Evolutionary conservation across 2,113 vertebrate genomes (phyloP), one percentile per base, ranked within the genome.

Genomic region (Cephalophus harveyi): DNA sequence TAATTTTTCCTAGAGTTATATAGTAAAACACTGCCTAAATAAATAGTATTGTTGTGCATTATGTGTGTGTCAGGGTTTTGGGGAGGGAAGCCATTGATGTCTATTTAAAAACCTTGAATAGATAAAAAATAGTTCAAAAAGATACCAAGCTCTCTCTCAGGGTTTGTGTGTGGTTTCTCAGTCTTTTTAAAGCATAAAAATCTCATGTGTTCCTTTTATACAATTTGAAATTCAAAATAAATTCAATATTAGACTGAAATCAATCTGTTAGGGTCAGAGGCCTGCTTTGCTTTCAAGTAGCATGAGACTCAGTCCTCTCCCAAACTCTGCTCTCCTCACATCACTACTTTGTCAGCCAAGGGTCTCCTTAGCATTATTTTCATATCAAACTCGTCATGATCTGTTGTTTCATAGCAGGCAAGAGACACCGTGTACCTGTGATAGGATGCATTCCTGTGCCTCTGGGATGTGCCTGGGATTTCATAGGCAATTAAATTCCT

Each of bases 221-320:
- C 12, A 48, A n/a, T 94, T 94, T 91, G 55, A 95, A 89, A 91
- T 93, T 60, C 64, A 97, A 94, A 97, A 50, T 60, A 88, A 91
- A 74, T 60, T 78, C 36, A 84, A 57, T 88, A 82, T 30, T 89
- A 2, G 21, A 54, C 55, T 54, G 87, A 95, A 96, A 67, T 94
- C 54, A 87, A 62, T 82, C 55, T 81, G 5, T 54, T 60, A 62
- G 48, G 28, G 43, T 54, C 28, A 48, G 79, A 96, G 40, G n/a
- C 6, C 48, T 19, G 27, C 9, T 88, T 71, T 96, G 21, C 71
- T 96, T 86, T 82, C 71, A 85, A 92, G 21, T 30, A 40, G 5
- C 13, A 2, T 2, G 48, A 88, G 30, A 54, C 3, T 21, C 2
- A 2, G 3, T 83, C 8, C 27, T 67, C 23, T 28, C 28, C 33